Evolutionary conservation across 2,888 invertebrate genomes (phyloP), one percentile per base, ranked within the genome.

Genomic region (Apamea crenata): DNA sequence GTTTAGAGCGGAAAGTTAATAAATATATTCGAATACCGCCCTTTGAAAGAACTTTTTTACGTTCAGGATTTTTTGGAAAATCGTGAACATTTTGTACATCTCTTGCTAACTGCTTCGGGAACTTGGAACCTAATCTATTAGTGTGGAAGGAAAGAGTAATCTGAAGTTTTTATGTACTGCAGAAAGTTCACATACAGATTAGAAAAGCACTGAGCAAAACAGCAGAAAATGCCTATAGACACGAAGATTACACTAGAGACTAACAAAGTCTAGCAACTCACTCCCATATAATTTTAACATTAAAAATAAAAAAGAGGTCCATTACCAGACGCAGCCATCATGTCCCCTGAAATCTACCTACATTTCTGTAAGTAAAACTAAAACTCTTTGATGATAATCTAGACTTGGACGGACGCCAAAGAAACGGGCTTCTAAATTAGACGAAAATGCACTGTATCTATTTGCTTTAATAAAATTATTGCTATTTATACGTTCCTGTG

Each of bases 401-500:
- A 83, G 88, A 86, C 82, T 90, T 94, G 94, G 94, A 91, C 44
- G 10, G 36, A 0, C 66, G 93, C 94, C 94, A 94, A 91, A 79
- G 82, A 81, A 88, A 89, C 87, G 83, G 82, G 87, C 86, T 90
- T 89, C 91, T 90, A 90, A 93, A 91, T 93, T 92, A 90, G 89
- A 92, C 86, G 90, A 92, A 94, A 93, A 91, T 93, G 91, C 91
- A 93, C 85, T 87, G 88, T 92, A 90, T 91, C 90, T 92, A 88
- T 91, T 90, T 88, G 88, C 88, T 91, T 91, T 89, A 86, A 86
- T 88, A 90, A 87, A 89, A 89, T 88, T 78, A 89, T 67, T 56
- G 81, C 85, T 77, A 69, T 68, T 40, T 75, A 78, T 66, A 71
- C 47, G 81, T 81, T 78, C 74, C 73, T 81, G 81, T 79, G 86